Evolutionary conservation across 2,888 invertebrate species (phyloP).

Genomic region (Antitype chi): DNA sequence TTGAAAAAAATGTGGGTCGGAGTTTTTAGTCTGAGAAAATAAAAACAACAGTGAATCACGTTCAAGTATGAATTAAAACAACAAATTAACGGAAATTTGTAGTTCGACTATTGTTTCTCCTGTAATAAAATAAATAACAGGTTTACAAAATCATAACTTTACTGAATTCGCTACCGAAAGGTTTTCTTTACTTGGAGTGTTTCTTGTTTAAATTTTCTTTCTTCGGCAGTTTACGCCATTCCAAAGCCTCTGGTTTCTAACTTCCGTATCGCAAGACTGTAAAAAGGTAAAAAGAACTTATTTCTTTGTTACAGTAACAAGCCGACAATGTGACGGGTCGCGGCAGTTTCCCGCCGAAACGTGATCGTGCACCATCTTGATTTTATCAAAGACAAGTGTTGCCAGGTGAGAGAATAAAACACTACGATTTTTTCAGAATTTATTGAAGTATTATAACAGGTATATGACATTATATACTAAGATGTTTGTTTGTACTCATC

Average conservation of each 20-base stretch:
- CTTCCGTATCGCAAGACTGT: background rate
- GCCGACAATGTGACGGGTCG: conserved; percentile 84
- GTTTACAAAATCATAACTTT: background rate
- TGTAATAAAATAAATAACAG: background rate
- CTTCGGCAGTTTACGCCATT: background rate
- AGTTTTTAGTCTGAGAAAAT: background rate
- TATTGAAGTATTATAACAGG: background rate
- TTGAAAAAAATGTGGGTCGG: background rate
- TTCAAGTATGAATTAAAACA: conserved; percentile 7
- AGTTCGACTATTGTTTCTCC: conserved; percentile 3
- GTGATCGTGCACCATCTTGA: conserved; percentile 80
- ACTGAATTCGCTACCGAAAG: background rate
- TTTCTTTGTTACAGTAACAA: conserved; percentile 82
- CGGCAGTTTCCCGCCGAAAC: conserved; percentile 70
- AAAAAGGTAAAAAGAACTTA: conserved; percentile 40
- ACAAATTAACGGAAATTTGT: background rate
- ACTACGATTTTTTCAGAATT: background rate
- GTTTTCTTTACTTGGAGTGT: background rate
- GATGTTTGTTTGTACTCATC: background rate
- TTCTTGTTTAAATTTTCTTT: background rate
- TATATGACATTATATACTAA: too few species aligned
- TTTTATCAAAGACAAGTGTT: conserved; percentile 72
- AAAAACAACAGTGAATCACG: conserved; percentile 21
- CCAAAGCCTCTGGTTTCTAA: background rate
- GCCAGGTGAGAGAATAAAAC: conserved; percentile 68